These are phyloP conservation scores for Pangasius mekongensis DNA, from an alignment of 2,797 vertebrate genomes.

Conservation along the genomic window DNA sequence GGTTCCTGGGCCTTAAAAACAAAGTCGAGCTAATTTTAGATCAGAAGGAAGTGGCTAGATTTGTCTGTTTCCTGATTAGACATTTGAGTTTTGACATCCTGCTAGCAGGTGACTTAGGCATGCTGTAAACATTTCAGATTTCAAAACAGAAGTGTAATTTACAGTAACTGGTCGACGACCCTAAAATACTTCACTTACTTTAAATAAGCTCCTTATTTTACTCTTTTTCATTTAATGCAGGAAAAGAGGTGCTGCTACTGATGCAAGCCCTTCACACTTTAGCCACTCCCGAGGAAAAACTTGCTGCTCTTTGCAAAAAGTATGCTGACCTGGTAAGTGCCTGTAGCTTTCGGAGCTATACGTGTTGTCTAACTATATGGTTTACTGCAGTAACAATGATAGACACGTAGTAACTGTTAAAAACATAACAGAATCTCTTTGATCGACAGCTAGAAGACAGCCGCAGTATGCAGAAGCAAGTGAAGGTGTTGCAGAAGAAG, in stretches of 20 bases:
- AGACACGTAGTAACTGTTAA: neutral
- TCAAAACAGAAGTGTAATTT: neutral
- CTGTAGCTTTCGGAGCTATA: neutral
- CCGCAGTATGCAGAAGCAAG: slow-evolving; percentile 93
- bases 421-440: slow-evolving; percentile 19
- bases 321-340: slow-evolving; percentile 93
- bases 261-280: slow-evolving; percentile 97
- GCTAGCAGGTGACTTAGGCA: neutral
- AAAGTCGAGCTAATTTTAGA: neutral
- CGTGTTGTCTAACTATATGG: neutral
- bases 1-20: neutral
- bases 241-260: slow-evolving; percentile 94
- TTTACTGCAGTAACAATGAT: neutral
- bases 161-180: neutral
- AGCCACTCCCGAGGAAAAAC: slow-evolving; percentile 93
- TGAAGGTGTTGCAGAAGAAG: slow-evolving; percentile 95
- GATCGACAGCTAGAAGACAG: slow-evolving; percentile 89
- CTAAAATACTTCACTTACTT: neutral
- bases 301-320: slow-evolving; percentile 98
- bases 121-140: neutral
- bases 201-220: neutral
- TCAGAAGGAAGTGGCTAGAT: neutral
- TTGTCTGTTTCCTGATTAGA: neutral
- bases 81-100: neutral
- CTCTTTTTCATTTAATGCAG: slow-evolving; percentile 65